Base-by-base conservation (phyloP, 2,888 invertebrate genomes). In the Calliopum simillimum region DNA sequence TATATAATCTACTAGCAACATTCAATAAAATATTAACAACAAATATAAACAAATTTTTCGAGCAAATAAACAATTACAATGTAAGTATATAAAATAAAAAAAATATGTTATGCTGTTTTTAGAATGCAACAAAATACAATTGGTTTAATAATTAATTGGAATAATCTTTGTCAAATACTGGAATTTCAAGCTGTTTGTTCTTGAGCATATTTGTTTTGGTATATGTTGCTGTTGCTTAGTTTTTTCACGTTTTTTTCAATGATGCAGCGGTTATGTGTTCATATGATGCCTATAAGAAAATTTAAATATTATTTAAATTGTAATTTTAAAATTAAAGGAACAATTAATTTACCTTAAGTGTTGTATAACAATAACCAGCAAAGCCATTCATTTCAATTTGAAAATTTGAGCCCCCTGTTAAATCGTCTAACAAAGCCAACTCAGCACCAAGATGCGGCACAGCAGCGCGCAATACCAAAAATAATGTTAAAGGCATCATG, bases 371-470 rank as follows among this genome's bases (percentile, higher is more conserved):
- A 73, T 86, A 86, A 16, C 85, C 86, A 1, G 83, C 82, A 77
- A 84, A 79, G 44, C 86, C 86, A 62, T 82, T 82, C 84, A 86
- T 85, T 75, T 85, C 83, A 19, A 80, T 80, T 76, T 85, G 83
- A 68, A 84, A 85, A 75, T 84, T 84, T n/a, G 82, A 79, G 11
- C 83, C 83, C 46, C 84, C 83, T 21, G 86, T 84, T 63, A 86
- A 75, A 69, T 86, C 86, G 70, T 86, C 86, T 14, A 86, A 76
- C 25, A 86, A 73, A n/a, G 86, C 85, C 70, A 86, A 71, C 74
- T 86, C 86, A 4, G 86, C 86, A 6, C 86, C 86, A 59, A 86
- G 79, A 76, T 86, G 86, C 44, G 85, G 85, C 53, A 86, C 85
- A 55, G 80, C 82, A 1, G 86, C 84, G 59, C 86, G 85, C 66